phyloP scores from a whole-genome alignment of 2,113 vertebrate genomes.

The Mustelus asterias region DNA sequence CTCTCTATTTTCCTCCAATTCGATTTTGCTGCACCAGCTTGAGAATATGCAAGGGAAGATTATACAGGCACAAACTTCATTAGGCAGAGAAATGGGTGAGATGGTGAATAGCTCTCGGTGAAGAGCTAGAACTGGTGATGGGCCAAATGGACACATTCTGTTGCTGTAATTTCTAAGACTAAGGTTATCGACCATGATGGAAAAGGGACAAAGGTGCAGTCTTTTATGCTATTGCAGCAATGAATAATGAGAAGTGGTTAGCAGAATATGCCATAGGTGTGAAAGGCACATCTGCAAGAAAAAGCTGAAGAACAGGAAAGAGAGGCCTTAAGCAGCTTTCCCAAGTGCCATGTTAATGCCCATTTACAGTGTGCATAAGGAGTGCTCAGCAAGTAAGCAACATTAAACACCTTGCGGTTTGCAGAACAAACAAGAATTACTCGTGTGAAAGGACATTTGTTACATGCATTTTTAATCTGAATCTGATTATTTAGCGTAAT shows the following conservation, averaged over 20 bases:
- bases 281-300: background rate
- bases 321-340: background rate
- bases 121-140: background rate
- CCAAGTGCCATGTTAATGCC: background rate
- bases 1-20: background rate
- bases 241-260: background rate
- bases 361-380: background rate
- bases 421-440: background rate
- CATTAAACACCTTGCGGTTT: background rate
- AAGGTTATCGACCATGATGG: background rate
- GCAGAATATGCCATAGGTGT: background rate
- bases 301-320: background rate
- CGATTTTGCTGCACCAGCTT: background rate
- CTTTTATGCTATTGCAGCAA: background rate
- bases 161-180: too few species aligned
- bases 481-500: background rate
- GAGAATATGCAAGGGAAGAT: background rate
- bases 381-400: background rate
- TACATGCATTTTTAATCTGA: background rate
- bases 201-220: background rate
- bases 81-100: background rate
- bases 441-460: background rate
- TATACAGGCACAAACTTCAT: background rate
- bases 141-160: background rate
- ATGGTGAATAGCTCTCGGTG: background rate